A percentile compares a stretch with the other conserved stretches of the same genome.
Conservation (phyloP, 2,797 vertebrate species). For the Cottoperca gobio region DNA sequence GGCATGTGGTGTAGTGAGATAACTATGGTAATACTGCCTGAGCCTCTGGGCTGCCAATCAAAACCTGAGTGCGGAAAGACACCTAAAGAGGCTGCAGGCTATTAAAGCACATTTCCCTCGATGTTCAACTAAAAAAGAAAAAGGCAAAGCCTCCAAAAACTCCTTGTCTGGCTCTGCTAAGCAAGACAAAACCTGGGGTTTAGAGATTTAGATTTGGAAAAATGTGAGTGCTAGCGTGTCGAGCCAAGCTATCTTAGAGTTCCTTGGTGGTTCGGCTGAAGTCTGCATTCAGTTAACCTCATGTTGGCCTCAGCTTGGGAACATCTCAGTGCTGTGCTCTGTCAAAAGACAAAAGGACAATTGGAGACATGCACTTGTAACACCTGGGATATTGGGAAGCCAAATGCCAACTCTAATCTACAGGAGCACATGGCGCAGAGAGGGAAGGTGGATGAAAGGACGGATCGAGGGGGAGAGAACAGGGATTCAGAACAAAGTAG, state of each 20-base stretch:
- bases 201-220: constrained; percentile 61
- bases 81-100: constrained; percentile 58
- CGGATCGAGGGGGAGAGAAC: constrained; percentile 36
- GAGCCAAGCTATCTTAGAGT: constrained; percentile 55
- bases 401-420: constrained; percentile 69
- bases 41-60: constrained; percentile 73
- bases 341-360: constrained; percentile 64
- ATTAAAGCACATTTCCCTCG: constrained; percentile 52
- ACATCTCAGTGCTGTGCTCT: constrained; percentile 36
- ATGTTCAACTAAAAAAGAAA: constrained; percentile 48
- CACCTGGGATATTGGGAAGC: constrained; percentile 48
- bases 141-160: constrained; percentile 50
- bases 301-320: constrained; percentile 44
- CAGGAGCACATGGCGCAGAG: constrained; percentile 44
- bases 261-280: constrained; percentile 59
- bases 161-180: constrained; percentile 51
- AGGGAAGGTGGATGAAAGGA: constrained; percentile 53
- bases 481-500: constrained; percentile 59
- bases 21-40: constrained; percentile 67
- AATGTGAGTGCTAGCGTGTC: constrained; percentile 42
- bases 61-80: constrained; percentile 54
- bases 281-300: constrained; percentile 62
- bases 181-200: constrained; percentile 61
- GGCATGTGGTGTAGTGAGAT: constrained; percentile 69
- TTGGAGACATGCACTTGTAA: constrained; percentile 45